These are phyloP conservation scores for Nansenia antarctica DNA, from an alignment of 2,113 vertebrate species.

Conservation along the genomic window DNA sequence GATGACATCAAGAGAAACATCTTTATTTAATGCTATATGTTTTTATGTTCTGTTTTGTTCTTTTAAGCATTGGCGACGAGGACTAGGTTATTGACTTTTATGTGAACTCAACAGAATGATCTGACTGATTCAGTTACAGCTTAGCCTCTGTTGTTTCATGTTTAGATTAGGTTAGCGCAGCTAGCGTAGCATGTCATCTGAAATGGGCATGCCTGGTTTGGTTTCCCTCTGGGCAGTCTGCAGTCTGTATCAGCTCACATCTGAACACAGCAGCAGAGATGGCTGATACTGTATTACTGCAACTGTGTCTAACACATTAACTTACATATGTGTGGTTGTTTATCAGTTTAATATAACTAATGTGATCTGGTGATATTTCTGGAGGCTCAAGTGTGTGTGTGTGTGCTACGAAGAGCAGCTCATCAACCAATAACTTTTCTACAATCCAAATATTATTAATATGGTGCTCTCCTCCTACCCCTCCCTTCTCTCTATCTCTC, in stretches of 20 bases:
- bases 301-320: background rate
- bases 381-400: constrained; percentile 36
- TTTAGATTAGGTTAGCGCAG: background rate
- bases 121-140: background rate
- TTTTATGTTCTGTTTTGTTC: too few species aligned
- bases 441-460: background rate
- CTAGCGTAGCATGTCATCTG: background rate
- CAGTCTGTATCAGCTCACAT: background rate
- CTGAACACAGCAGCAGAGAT: background rate
- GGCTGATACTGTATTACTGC: constrained; percentile 9
- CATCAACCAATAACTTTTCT: constrained; percentile 1
- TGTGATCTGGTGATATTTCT: constrained; percentile 24
- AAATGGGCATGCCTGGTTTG: background rate
- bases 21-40: background rate
- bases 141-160: background rate
- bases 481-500: too few species aligned
- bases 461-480: too few species aligned
- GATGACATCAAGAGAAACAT: background rate
- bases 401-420: constrained; percentile 5
- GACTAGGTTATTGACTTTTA: background rate
- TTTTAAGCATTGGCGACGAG: background rate
- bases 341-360: constrained; percentile 1
- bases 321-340: constrained; percentile 11
- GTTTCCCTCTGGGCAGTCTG: background rate
- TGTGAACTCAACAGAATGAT: background rate